phyloP scores from a whole-genome alignment of 2,888 invertebrate genomes.

The Hyposoter didymator region DNA sequence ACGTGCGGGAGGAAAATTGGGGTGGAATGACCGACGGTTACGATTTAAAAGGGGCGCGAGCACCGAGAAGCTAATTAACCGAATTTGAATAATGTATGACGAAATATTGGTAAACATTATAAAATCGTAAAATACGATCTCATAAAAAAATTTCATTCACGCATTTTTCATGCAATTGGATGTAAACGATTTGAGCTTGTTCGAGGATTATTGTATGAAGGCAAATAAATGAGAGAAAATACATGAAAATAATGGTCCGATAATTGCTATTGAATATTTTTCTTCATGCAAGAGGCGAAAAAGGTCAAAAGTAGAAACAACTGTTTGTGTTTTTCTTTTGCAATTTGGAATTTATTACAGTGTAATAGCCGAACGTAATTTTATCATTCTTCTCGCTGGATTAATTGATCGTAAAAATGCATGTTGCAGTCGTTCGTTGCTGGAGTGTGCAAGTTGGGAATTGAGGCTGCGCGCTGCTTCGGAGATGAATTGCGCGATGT shows the following conservation, averaged over 20 bases:
- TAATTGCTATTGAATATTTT: not conserved
- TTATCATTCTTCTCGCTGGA: slow-evolving; percentile 23
- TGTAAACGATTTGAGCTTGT: not conserved
- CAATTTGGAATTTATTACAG: slow-evolving; percentile 13
- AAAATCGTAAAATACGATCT: not conserved
- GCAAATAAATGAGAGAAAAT: not conserved
- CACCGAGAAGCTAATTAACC: no score
- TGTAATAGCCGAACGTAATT: slow-evolving; percentile 18
- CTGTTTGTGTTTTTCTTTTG: not conserved
- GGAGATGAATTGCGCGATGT: not conserved
- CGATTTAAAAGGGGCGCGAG: no score
- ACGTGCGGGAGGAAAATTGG: no score
- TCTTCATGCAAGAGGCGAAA: not conserved
- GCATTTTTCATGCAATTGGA: not conserved
- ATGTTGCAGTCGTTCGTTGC: not conserved
- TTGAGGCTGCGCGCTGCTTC: not conserved
- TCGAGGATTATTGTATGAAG: not conserved
- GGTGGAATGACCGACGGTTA: no score
- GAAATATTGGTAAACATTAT: not conserved
- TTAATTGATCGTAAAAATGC: slow-evolving; percentile 43
- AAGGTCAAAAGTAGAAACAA: not conserved
- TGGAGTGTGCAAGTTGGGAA: not conserved
- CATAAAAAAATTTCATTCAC: not conserved
- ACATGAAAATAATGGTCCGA: not conserved
- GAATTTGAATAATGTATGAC: not conserved